Conservation (phyloP, 2,113 vertebrate genomes). For the Eudorcas thomsonii region DNA sequence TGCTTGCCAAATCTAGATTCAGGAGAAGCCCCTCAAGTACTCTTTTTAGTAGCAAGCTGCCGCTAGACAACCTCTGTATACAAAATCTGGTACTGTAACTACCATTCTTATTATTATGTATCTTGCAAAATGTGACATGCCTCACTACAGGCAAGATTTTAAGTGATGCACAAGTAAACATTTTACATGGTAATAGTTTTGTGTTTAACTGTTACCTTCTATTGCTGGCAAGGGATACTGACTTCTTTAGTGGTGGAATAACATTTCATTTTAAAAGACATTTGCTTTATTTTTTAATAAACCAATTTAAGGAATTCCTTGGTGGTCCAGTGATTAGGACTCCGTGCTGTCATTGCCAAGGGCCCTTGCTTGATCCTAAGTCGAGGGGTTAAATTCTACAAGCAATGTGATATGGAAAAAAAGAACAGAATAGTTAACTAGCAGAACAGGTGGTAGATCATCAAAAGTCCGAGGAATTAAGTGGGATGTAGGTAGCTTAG, state of each 20-base stretch:
- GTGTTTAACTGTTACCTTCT: background rate
- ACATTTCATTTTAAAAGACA: constrained; percentile 7
- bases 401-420: background rate
- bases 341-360: background rate
- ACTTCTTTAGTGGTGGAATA: background rate
- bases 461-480: background rate
- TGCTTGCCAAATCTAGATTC: background rate
- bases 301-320: background rate
- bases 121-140: background rate
- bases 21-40: background rate
- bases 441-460: background rate
- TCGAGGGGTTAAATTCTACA: background rate
- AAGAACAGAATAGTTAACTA: background rate
- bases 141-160: background rate
- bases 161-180: background rate
- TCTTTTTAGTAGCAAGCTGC: background rate
- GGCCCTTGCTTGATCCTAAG: background rate
- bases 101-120: background rate
- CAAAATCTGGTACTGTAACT: background rate
- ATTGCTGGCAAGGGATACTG: background rate
- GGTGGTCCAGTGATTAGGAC: background rate
- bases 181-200: background rate
- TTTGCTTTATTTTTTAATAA: background rate
- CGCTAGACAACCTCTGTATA: background rate
- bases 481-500: background rate